Percentiles rank a stretch among this genome's conserved stretches.
phyloP scores from a whole-genome alignment of 2,113 vertebrate genomes.

The Hyperopisus bebe region DNA sequence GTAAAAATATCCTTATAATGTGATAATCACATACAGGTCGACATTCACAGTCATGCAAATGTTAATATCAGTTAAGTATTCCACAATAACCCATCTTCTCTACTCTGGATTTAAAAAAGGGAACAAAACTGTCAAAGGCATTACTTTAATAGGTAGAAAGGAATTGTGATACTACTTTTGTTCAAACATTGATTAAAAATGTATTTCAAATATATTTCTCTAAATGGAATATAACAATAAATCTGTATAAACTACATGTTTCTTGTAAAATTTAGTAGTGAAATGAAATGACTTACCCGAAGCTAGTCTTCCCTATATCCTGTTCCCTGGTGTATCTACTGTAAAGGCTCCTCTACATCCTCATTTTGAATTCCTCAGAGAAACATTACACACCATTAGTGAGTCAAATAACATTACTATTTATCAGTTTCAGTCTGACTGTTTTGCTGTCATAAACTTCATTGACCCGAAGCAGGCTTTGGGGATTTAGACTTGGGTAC shows the following conservation, averaged over 20 bases:
- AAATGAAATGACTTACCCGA: conserved; percentile 17
- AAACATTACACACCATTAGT: conserved; percentile 2
- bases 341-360: conserved; percentile 40
- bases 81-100: neutral
- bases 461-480: conserved; percentile 58
- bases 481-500: conserved; percentile 58
- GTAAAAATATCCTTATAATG: neutral
- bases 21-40: neutral
- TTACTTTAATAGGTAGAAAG: neutral
- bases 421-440: conserved; percentile 35
- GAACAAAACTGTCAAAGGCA: neutral
- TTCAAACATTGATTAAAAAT: neutral
- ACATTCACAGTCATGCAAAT: neutral
- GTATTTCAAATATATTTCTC: neutral
- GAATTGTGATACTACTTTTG: neutral
- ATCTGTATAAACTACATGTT: neutral
- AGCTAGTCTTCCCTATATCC: conserved; percentile 16
- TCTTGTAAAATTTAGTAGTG: neutral
- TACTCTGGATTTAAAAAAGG: neutral
- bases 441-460: conserved; percentile 47
- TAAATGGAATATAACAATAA: neutral
- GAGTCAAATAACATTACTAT: conserved; percentile 37
- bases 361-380: conserved; percentile 18
- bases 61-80: neutral
- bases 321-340: conserved; percentile 19